Base-by-base conservation (phyloP, 2,888 invertebrate genomes). In the Lasioglossum oenotherae region DNA sequence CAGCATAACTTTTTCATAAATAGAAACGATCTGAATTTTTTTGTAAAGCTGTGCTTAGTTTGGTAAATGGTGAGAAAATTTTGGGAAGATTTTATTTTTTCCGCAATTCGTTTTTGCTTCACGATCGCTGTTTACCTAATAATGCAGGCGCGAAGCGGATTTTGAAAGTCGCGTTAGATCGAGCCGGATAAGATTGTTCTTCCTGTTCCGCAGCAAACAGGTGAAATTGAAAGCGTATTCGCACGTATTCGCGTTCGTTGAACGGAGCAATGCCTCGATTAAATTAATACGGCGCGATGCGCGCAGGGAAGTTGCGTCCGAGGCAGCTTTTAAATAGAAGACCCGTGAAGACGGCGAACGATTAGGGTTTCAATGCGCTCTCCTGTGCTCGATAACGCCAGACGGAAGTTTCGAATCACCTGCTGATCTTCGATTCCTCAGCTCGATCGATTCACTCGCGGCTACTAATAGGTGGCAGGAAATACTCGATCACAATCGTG, bases 121-220 rank as follows among this genome's bases (percentile, higher is more conserved):
- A 1, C 19, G 0, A 19, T 49, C 19, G 49, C 19, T 19, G 19
- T 19, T 49, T 49, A 49, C 19, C 49, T 49, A 49, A 49, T 49
- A 19, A 1, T 2, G 49, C n/a, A 53, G 23, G 3, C 60, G 27
- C 60, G 60, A 16, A 5, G 75, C 80, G 82, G 10, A 35, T 88
- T 88, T 88, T 85, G 80, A 80, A 82, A 88, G 88, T 88, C 67
- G 78, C 72, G 69, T 69, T n/a, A 81, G 85, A 88, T 85, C 75
- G n/a, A 49, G 75, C 80, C 78, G 80, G 81, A 82, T 87, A 87
- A 35, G 16, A 88, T 78, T 67, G 82, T 81, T 78, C 74, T 74
- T 60, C 76, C 49, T 82, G 64, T 82, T 86, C 77, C 86, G 82
- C 73, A 23, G 35, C 27, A 67, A 53, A 53, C 53, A 53, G 53